Evolutionary conservation across 1,140 invertebrate genomes (phyloP), one percentile per base, ranked within the genome.

Genomic region (Drosophila azteca): DNA sequence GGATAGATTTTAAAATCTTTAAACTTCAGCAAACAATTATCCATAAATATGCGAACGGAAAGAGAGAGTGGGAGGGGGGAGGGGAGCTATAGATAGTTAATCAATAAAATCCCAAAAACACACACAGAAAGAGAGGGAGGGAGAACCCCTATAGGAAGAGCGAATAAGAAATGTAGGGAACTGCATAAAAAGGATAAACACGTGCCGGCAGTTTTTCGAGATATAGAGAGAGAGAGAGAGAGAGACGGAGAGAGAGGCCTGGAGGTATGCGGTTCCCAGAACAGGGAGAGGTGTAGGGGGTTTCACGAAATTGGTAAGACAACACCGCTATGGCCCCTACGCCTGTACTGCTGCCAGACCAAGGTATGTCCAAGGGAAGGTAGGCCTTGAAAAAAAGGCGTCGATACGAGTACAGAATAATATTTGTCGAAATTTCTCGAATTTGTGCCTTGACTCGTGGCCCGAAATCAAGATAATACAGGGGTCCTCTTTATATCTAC

Each of bases 21-120:
- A 70, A 70, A 69, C 51, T 67, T 68, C 17, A 24, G 45, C 51
- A 69, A 69, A 69, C 64, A 68, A 69, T 69, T 49, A 50, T 35
- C 31, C 31, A 9, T 35, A 58, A 68, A 49, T 20, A 50, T 48
- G 57, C 59, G 51, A 45, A 41, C 11, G 39, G 51, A 17, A 24
- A 53, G 60, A 44, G 50, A 45, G 45, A 24, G 52, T 9, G 50
- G n/a, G 13, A 48, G 20, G 9, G 35, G 20, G 15, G 46, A 49
- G 11, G 44, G 44, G n/a, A 35, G 15, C 24, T 8, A 43, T 43
- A 48, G 35, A 7, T 35, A 66, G 71, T 75, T 76, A 87, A 87
- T 87, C 83, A 87, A 87, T 87, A 87, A 79, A 79, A 75, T 71
- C 61, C 59, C 35, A 39, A 39, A 69, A 59, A 70, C 58, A 35